Percentiles rank a stretch among this genome's conserved stretches.
Conservation (phyloP, 2,113 vertebrate genomes). For the Australoheros scitulus region DNA sequence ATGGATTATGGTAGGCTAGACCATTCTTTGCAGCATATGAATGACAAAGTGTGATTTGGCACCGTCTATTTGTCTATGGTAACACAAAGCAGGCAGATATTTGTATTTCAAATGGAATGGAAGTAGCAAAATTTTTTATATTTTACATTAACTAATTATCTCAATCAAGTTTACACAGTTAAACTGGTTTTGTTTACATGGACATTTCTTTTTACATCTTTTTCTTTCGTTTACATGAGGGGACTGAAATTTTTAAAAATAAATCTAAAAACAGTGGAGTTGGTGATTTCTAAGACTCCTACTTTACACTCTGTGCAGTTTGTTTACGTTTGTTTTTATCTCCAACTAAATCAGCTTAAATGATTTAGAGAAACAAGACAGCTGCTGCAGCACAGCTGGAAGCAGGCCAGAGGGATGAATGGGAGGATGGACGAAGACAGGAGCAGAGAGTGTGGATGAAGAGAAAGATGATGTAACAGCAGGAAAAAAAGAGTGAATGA, state of each 20-base stretch:
- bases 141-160: neutral
- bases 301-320: neutral
- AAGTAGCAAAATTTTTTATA: no score
- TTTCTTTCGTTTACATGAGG: neutral
- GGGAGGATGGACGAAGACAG: neutral
- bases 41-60: no score
- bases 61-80: no score
- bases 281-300: neutral
- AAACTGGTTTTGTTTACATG: neutral
- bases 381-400: constrained; percentile 1
- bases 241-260: neutral
- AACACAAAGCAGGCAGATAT: no score
- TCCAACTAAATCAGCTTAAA: neutral
- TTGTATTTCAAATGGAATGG: no score
- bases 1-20: no score
- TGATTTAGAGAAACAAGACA: neutral
- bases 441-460: neutral
- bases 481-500: neutral
- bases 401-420: neutral
- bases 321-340: neutral
- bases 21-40: no score
- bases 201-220: neutral
- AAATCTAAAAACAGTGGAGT: neutral
- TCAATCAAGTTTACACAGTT: neutral
- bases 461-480: neutral